Evolutionary conservation across 2,113 vertebrate genomes (phyloP).

Genomic region (Pampusana beccarii): DNA sequence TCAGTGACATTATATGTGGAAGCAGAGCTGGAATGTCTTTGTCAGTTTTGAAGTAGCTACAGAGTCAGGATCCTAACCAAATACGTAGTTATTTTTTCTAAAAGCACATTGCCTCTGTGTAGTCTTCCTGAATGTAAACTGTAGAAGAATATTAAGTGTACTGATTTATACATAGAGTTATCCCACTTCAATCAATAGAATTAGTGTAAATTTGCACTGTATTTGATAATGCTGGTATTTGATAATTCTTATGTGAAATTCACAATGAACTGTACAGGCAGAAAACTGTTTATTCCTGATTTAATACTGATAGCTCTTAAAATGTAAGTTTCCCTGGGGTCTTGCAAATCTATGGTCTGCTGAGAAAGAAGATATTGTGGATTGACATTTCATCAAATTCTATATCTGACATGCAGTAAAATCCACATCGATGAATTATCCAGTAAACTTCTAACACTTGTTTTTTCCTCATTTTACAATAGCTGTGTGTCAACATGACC

Average conservation of each 20-base stretch:
- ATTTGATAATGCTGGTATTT: not conserved
- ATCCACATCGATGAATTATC: not conserved
- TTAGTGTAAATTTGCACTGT: not conserved
- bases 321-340: not conserved
- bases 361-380: not conserved
- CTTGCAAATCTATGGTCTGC: not conserved
- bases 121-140: not conserved
- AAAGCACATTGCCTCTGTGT: not conserved
- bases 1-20: not conserved
- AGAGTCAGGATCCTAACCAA: not conserved
- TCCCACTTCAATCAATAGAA: not conserved
- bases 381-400: not conserved
- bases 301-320: not conserved
- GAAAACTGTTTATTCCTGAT: not conserved
- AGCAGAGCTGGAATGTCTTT: not conserved
- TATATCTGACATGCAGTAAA: not conserved
- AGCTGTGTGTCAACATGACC: conserved; percentile 98
- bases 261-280: not conserved
- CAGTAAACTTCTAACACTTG: conserved; percentile 42
- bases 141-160: not conserved
- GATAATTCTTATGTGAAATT: not conserved
- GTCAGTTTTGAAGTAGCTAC: not conserved
- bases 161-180: not conserved
- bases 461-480: conserved; percentile 3
- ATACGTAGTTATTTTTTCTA: not conserved